These are phyloP conservation scores for Opisthocomus hoazin DNA, from an alignment of 2,113 vertebrate species.

Conservation along the genomic window DNA sequence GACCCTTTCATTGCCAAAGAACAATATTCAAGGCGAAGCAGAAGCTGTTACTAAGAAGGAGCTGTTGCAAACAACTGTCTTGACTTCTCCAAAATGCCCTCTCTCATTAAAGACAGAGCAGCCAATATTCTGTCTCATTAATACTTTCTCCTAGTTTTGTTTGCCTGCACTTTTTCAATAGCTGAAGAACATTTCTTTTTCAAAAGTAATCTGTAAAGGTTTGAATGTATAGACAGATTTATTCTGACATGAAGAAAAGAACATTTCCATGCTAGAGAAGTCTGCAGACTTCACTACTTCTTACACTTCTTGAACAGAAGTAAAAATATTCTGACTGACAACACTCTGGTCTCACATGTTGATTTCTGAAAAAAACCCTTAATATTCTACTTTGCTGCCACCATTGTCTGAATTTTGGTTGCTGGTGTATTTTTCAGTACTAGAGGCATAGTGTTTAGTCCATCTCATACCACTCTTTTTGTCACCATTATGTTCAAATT, in stretches of 20 bases:
- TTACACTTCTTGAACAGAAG: background rate
- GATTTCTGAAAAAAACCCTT: background rate
- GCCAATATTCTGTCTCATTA: background rate
- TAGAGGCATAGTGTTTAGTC: background rate
- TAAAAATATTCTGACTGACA: background rate
- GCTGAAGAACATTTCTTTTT: background rate
- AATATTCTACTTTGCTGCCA: background rate
- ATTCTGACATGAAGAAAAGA: background rate
- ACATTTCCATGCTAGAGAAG: background rate
- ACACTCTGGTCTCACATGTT: background rate
- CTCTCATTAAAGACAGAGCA: background rate
- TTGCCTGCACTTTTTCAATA: background rate
- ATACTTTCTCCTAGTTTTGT: background rate
- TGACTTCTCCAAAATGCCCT: background rate
- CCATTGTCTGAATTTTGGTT: background rate
- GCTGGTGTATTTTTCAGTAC: background rate
- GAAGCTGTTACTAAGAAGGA: background rate
- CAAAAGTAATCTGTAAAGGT: background rate
- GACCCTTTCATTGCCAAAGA: background rate
- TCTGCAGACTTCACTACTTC: background rate
- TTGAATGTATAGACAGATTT: background rate
- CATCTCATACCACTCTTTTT: background rate
- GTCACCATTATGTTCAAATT: background rate
- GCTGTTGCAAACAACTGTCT: background rate
- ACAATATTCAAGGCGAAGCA: background rate